phyloP scores from a whole-genome alignment of 1,140 invertebrate species.

The Drosophila lacertosa region DNA sequence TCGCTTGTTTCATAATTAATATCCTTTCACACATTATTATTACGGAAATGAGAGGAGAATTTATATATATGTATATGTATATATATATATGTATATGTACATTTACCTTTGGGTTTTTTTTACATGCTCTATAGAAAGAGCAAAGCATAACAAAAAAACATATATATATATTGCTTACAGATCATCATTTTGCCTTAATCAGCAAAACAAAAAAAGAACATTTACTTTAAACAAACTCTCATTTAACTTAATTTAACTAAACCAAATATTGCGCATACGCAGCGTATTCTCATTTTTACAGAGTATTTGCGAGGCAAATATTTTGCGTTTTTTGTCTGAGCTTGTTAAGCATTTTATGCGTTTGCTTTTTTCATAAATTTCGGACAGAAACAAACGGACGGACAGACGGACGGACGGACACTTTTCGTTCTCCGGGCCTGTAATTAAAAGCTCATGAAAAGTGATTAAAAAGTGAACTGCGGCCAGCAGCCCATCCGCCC shows the following conservation, averaged over 20 bases:
- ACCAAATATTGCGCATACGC: background rate
- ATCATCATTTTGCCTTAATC: background rate
- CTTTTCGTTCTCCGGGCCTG: slow-evolving; percentile 30
- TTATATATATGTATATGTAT: slow-evolving; percentile 35
- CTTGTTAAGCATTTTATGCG: slow-evolving; percentile 71
- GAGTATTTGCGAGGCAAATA: slow-evolving; percentile 7
- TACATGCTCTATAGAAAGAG: too few species aligned
- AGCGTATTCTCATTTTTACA: slow-evolving; percentile 1
- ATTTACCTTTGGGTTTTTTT: too few species aligned
- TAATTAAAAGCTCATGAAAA: slow-evolving; percentile 81
- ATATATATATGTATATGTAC: background rate
- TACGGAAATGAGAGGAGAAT: slow-evolving; percentile 67
- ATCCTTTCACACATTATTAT: slow-evolving; percentile 83
- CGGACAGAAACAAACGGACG: slow-evolving; percentile 12
- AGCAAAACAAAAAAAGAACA: too few species aligned
- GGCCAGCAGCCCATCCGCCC: slow-evolving; percentile 37
- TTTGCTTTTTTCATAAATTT: slow-evolving; percentile 69
- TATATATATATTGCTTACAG: too few species aligned
- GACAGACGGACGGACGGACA: slow-evolving; percentile 3
- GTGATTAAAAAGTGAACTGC: slow-evolving; percentile 79
- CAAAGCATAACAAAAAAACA: too few species aligned
- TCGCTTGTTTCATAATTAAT: slow-evolving; percentile 82
- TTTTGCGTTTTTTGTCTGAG: slow-evolving; percentile 23
- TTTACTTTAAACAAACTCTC: too few species aligned
- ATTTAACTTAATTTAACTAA: too few species aligned